phyloP scores from a whole-genome alignment of 2,113 vertebrate genomes.

The Sclerurus mexicanus region DNA sequence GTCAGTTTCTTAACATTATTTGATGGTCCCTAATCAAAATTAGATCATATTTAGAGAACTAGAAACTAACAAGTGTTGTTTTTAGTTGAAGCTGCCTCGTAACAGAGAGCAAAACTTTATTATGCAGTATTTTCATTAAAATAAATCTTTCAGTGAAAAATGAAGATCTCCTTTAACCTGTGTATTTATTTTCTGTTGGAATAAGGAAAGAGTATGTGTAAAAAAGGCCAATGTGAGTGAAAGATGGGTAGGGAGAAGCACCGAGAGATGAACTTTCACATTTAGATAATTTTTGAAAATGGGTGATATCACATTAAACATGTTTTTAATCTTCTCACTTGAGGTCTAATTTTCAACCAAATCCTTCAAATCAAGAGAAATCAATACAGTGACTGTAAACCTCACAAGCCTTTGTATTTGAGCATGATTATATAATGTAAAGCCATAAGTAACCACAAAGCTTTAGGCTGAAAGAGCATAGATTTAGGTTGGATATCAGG shows the following conservation, averaged over 20 bases:
- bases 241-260: accelerated
- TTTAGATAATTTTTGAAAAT: not conserved
- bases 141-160: not conserved
- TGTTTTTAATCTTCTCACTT: not conserved
- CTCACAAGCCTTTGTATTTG: not conserved
- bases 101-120: not conserved
- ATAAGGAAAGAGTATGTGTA: not conserved
- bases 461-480: not conserved
- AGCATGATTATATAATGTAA: not conserved
- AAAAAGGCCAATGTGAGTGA: not conserved
- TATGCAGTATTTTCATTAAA: not conserved
- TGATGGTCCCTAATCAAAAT: not conserved
- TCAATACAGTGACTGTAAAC: accelerated
- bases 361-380: not conserved
- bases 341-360: not conserved
- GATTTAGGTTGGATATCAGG: not conserved
- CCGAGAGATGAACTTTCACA: not conserved
- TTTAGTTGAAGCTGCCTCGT: not conserved
- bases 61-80: not conserved
- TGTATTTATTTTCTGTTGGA: not conserved
- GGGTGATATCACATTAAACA: accelerated
- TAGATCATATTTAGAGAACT: not conserved
- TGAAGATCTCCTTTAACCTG: not conserved
- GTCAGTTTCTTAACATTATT: not conserved
- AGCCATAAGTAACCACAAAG: accelerated